Percentiles rank a stretch among this genome's conserved stretches.
These are phyloP conservation scores for Erpornis zantholeuca DNA, from an alignment of 2,113 vertebrate species.

Conservation along the genomic window DNA sequence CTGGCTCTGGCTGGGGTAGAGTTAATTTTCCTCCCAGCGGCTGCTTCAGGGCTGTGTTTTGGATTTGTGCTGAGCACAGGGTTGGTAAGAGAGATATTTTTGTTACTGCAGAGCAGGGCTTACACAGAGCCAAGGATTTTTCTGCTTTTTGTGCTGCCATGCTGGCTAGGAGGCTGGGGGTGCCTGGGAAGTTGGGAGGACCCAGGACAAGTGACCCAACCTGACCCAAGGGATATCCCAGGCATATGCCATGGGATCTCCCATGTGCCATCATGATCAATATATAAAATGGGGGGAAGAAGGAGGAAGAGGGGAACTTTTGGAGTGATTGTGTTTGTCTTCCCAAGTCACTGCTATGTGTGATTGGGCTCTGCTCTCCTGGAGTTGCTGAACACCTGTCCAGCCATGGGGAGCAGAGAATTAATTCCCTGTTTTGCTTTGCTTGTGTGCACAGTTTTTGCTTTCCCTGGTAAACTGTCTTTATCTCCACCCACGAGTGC, in stretches of 20 bases:
- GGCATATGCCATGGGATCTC: too few relatives aligned
- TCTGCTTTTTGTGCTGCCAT: background rate
- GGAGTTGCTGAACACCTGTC: background rate
- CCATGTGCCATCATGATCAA: fast-evolving
- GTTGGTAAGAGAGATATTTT: background rate
- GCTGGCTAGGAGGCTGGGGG: background rate
- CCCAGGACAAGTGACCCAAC: background rate
- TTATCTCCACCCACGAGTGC: background rate
- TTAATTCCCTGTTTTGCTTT: background rate
- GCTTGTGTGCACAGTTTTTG: background rate
- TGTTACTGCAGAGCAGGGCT: background rate
- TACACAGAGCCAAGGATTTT: background rate
- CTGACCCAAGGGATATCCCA: background rate
- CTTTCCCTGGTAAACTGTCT: background rate
- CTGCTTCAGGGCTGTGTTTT: background rate
- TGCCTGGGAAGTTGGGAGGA: background rate
- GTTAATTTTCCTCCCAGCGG: background rate
- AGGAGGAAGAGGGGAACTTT: background rate
- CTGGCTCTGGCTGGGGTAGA: background rate
- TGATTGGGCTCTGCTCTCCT: background rate
- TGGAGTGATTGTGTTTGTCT: background rate
- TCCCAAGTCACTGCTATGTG: background rate
- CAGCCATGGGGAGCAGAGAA: background rate
- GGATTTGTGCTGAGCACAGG: background rate
- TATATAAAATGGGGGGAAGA: background rate